A percentile compares a stretch with the other conserved stretches of the same genome.
These are phyloP conservation scores for Apostichopus leukothele DNA, from an alignment of 53 echinoderm and acorn worm species.

Conservation along the genomic window DNA sequence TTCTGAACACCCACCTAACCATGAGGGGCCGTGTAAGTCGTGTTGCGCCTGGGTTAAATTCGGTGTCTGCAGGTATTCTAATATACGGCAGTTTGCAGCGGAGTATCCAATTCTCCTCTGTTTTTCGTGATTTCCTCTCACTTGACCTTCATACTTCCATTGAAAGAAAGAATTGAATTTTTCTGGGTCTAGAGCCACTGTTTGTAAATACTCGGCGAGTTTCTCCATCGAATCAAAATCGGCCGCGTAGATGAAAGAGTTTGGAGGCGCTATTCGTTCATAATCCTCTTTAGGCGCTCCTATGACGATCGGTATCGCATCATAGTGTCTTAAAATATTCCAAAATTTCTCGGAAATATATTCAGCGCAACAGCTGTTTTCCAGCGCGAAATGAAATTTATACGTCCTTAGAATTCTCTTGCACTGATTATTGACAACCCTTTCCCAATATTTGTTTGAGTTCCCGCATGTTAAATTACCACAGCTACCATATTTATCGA, in stretches of 20 bases:
- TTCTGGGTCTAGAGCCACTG: slow-evolving; percentile 1
- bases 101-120: slow-evolving; percentile 20
- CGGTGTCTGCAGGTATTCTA: slow-evolving; percentile 9
- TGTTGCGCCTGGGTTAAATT: slow-evolving; percentile 12
- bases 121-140: slow-evolving; percentile 15
- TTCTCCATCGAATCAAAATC: slow-evolving; percentile 25
- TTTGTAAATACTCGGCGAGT: slow-evolving; percentile 12
- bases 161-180: slow-evolving; percentile 23
- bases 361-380: slow-evolving; percentile 39
- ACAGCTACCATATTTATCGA: slow-evolving; percentile 23
- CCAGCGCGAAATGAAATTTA: slow-evolving; percentile 34
- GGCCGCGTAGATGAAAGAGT: slow-evolving; percentile 30
- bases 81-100: slow-evolving; percentile 34
- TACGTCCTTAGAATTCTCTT: slow-evolving; percentile 5
- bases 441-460: background rate
- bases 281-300: slow-evolving; percentile 26
- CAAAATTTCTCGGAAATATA: slow-evolving; percentile 44
- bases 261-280: slow-evolving; percentile 22
- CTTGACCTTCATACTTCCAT: slow-evolving; percentile 10
- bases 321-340: slow-evolving; percentile 23
- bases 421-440: background rate
- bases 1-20: slow-evolving; percentile 25
- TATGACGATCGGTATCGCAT: slow-evolving; percentile 38
- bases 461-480: slow-evolving; percentile 19
- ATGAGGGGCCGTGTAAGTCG: slow-evolving; percentile 23